Base-by-base conservation (phyloP, 1,140 invertebrate genomes). In the Drosophila ananassae region DNA sequence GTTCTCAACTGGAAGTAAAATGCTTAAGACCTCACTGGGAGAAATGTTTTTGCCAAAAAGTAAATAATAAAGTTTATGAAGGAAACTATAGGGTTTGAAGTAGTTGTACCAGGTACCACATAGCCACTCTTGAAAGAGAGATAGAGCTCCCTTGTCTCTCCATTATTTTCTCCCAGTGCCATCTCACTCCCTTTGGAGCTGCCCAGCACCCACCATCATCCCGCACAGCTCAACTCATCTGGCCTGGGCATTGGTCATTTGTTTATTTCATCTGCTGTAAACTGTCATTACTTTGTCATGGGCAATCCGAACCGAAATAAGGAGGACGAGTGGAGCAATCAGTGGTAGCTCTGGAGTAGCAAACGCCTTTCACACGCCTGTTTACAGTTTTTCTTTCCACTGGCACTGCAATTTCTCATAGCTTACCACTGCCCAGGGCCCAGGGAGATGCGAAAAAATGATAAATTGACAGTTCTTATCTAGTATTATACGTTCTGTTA, bases 231-330 rank as follows among this genome's bases (percentile, higher is more conserved):
- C 54, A 51, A 44, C 34, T 62, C 28, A 9, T 67, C 32, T 62
- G 52, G 51, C 44, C 37, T 28, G 53, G 68, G 47, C 48, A 46
- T 48, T 72, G 82, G 69, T 75, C 82, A 87, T 85, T 85, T 85
- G 82, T 87, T 87, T 85, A 87, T 85, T 85, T 87, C 78, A 87
- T 85, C 82, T 85, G 83, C 69, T 87, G 82, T 85, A 85, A 85
- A 85, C 82, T 85, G 82, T 85, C 82, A 85, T 85, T 85, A 85
- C 82, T 81, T 78, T 87, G 82, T 87, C 83, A 89, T 68, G 78
- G 78, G 74, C 66, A 78, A 81, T 87, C 81, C 77, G 73, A 57
- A 30, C 17, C 8, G n/a, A 58, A 47, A 46, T 8, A 46, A 17
- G 56, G 48, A 6, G 7, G 25, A 5, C 25, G 25, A 28, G 25